A percentile compares a stretch with the other conserved stretches of the same genome.
Conservation (phyloP, 2,888 invertebrate genomes). For the Pandemis corylana region DNA sequence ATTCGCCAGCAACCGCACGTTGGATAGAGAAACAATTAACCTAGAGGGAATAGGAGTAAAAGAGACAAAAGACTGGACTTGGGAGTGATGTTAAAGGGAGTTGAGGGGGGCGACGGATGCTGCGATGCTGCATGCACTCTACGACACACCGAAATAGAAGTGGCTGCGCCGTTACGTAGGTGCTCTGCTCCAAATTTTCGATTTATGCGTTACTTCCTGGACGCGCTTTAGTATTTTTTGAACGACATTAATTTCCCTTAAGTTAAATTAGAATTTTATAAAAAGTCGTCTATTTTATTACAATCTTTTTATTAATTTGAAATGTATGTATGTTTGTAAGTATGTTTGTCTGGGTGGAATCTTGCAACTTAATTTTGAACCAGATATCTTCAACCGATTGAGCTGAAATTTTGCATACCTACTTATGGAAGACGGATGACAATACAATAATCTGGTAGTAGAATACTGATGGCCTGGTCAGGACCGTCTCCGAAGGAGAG, state of each 20-base stretch:
- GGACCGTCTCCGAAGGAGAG: no score
- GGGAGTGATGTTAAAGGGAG: slow-evolving; percentile 48
- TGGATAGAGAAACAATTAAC: slow-evolving; percentile 49
- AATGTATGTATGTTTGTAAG: no score
- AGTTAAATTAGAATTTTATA: slow-evolving; percentile 20
- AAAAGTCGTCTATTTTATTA: neutral
- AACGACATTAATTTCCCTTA: slow-evolving; percentile 33
- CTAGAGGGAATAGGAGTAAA: slow-evolving; percentile 52
- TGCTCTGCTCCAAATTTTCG: slow-evolving; percentile 69
- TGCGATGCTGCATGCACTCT: slow-evolving; percentile 50
- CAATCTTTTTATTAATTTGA: no score
- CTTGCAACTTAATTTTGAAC: no score
- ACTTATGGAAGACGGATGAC: no score
- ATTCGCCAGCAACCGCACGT: slow-evolving; percentile 59
- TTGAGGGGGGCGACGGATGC: slow-evolving; percentile 67
- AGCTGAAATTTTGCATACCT: no score
- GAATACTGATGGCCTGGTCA: no score
- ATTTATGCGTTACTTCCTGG: slow-evolving; percentile 74
- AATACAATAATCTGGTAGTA: no score
- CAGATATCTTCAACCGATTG: no score
- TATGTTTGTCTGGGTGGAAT: no score
- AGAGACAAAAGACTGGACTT: slow-evolving; percentile 53
- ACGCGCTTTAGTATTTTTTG: slow-evolving; percentile 42
- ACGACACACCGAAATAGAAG: slow-evolving; percentile 71
- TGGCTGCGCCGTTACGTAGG: slow-evolving; percentile 61